Conservation (phyloP, 2,888 invertebrate genomes). For the Drepanosiphum platanoidis region DNA sequence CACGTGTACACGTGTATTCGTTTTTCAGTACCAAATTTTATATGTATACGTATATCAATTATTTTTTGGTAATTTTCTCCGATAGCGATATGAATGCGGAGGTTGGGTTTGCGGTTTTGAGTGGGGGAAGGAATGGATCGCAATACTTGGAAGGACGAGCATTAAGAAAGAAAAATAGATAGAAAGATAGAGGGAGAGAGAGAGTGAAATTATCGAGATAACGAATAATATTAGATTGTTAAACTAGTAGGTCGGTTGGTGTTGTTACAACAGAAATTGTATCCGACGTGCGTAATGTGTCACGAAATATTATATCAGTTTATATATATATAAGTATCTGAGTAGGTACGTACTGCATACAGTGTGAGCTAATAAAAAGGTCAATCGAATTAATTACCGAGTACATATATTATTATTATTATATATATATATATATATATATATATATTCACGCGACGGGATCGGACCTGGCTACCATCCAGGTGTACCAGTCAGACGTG, state of each 20-base stretch:
- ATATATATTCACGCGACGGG: too few relatives aligned
- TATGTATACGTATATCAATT: too few relatives aligned
- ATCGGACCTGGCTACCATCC: slow-evolving; percentile 13
- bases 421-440: not conserved
- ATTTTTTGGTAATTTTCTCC: too few relatives aligned
- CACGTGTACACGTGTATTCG: too few relatives aligned
- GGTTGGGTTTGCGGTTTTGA: too few relatives aligned
- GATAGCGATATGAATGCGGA: too few relatives aligned
- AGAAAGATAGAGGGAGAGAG: not conserved
- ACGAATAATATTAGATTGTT: not conserved
- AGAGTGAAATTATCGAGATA: not conserved
- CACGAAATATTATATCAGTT: too few relatives aligned
- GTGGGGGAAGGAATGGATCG: not conserved
- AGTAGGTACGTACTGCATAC: too few relatives aligned
- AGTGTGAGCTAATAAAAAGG: not conserved
- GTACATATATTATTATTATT: not conserved
- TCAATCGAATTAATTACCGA: slow-evolving; percentile 23
- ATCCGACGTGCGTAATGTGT: not conserved
- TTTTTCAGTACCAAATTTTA: too few relatives aligned
- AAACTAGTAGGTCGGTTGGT: not conserved
- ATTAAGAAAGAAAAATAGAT: not conserved
- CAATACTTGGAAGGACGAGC: not conserved
- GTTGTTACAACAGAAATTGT: too few relatives aligned
- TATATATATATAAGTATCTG: too few relatives aligned
- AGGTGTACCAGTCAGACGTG: not conserved